A percentile compares a stretch with the other conserved stretches of the same genome.
Evolutionary conservation across 2,113 vertebrate genomes (phyloP).

Genomic region (Ahaetulla prasina): DNA sequence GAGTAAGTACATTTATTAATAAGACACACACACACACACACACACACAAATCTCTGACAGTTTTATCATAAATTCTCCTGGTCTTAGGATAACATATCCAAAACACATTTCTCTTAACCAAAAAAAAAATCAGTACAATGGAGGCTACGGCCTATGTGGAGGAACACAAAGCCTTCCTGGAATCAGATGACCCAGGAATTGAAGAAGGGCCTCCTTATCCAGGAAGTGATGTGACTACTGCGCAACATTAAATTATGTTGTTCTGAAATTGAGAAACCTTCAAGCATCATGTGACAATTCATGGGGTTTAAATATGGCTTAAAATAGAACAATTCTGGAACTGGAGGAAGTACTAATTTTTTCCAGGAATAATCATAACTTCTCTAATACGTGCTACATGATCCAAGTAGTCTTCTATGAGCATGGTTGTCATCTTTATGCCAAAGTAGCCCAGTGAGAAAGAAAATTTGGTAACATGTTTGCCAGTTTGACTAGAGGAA

Average conservation of each 20-base stretch:
- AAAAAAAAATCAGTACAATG: slow-evolving; percentile 18
- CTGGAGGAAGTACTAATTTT: background rate
- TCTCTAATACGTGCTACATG: background rate
- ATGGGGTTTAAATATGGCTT: background rate
- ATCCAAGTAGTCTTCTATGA: background rate
- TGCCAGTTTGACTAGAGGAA: background rate
- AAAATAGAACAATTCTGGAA: background rate
- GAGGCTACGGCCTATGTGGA: no score
- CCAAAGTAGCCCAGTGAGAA: background rate
- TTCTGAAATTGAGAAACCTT: background rate
- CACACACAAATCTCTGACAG: background rate
- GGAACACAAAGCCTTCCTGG: no score
- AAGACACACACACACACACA: background rate
- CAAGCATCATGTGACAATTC: background rate
- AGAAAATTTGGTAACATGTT: background rate
- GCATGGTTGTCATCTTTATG: background rate
- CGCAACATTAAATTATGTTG: background rate
- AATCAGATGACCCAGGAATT: no score
- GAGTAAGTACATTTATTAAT: background rate
- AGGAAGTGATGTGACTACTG: background rate
- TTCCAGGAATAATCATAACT: background rate
- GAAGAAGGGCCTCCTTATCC: background rate
- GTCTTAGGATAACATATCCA: slow-evolving; percentile 27
- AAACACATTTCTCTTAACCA: background rate
- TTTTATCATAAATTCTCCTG: slow-evolving; percentile 11